Evolutionary conservation across 2,113 vertebrate genomes (phyloP).

Genomic region (Lepisosteus oculatus): DNA sequence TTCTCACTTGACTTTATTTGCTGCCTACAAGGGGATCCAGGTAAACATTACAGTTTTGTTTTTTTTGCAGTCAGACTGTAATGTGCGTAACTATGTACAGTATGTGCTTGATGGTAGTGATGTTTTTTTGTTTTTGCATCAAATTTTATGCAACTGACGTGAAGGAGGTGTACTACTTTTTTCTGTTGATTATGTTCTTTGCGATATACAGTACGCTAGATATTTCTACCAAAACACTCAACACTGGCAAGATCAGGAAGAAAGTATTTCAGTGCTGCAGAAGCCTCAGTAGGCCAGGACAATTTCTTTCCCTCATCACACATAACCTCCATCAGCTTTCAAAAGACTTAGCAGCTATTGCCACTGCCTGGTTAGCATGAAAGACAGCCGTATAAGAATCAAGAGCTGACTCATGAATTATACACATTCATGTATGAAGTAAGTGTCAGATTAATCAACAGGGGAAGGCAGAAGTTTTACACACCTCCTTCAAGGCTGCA

Average conservation of each 20-base stretch:
- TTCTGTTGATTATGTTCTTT: conserved; percentile 2
- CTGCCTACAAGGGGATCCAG: conserved; percentile 87
- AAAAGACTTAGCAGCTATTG: conserved; percentile 10
- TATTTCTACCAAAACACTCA: neutral
- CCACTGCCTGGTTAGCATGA: neutral
- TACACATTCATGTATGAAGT: neutral
- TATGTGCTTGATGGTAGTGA: conserved; percentile 11
- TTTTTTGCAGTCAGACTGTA: conserved; percentile 15
- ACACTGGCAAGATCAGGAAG: neutral
- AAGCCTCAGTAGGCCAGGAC: neutral
- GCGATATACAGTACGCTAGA: neutral
- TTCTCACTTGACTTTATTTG: conserved; percentile 81
- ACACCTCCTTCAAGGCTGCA: neutral
- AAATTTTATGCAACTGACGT: neutral
- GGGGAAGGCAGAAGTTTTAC: neutral
- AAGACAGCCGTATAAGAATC: conserved; percentile 1
- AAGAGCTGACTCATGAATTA: neutral
- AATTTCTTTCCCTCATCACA: conserved; percentile 13
- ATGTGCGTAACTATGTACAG: neutral
- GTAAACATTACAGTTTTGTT: conserved; percentile 58
- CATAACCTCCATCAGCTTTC: conserved; percentile 5
- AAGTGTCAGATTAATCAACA: conserved; percentile 9
- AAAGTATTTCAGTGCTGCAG: too few relatives aligned
- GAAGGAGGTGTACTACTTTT: neutral
- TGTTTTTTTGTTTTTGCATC: neutral